These are phyloP conservation scores for Tokudaia muenninki DNA, from an alignment of 2,797 vertebrate species.

Conservation along the genomic window DNA sequence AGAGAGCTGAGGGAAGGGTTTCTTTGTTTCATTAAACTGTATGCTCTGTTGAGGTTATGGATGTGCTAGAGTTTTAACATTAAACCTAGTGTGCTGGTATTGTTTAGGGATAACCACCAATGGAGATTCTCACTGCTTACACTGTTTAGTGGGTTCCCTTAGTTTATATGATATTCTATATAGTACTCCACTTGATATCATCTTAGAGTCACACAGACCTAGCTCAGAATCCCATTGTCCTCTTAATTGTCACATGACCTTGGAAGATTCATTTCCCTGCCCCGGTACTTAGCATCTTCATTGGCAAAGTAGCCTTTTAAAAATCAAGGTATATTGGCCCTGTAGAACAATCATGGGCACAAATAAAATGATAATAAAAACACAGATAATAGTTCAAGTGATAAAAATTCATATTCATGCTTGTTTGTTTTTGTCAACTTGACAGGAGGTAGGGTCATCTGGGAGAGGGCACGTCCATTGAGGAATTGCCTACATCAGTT, in stretches of 20 bases:
- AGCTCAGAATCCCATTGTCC: background rate
- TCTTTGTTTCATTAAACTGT: background rate
- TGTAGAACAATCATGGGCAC: background rate
- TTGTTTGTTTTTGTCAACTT: background rate
- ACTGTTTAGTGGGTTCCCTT: background rate
- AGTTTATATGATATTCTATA: background rate
- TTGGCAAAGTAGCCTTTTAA: background rate
- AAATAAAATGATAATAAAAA: background rate
- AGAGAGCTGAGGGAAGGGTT: too few species aligned
- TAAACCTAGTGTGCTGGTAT: background rate
- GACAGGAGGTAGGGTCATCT: background rate
- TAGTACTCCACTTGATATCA: background rate
- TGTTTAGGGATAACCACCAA: background rate
- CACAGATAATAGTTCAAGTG: background rate
- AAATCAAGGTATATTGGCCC: background rate
- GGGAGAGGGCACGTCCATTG: background rate
- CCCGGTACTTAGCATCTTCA: background rate
- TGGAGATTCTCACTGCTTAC: background rate
- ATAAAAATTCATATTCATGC: background rate
- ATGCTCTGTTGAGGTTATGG: background rate
- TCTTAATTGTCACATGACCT: background rate
- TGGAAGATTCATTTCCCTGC: background rate
- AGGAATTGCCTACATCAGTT: background rate
- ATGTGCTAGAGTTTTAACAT: background rate
- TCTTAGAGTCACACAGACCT: background rate